phyloP scores from a whole-genome alignment of 2,888 invertebrate genomes.

The Meloe dianella region DNA sequence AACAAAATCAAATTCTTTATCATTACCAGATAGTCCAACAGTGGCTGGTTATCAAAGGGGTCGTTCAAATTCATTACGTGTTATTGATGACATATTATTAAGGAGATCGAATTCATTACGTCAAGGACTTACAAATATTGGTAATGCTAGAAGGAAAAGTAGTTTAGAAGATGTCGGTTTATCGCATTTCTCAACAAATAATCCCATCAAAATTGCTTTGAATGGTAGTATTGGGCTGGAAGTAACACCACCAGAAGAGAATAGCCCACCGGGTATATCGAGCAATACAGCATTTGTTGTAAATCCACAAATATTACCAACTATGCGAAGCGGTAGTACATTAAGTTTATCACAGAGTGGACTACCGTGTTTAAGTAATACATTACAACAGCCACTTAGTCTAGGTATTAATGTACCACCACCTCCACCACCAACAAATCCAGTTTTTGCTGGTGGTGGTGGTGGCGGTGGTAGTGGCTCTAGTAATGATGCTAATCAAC shows the following conservation, averaged over 20 bases:
- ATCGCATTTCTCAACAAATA: constrained; percentile 77
- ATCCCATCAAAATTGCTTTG: constrained; percentile 83
- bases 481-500: constrained; percentile 16
- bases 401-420: constrained; percentile 52
- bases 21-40: constrained; percentile 87
- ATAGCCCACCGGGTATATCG: constrained; percentile 62
- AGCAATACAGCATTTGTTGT: constrained; percentile 65
- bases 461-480: neutral
- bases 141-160: constrained; percentile 73
- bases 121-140: constrained; percentile 76
- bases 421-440: neutral
- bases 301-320: constrained; percentile 55
- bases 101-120: constrained; percentile 83
- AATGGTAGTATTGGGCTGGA: constrained; percentile 87
- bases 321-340: constrained; percentile 55
- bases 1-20: constrained; percentile 88
- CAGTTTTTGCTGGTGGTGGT: neutral
- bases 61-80: constrained; percentile 81
- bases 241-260: constrained; percentile 65
- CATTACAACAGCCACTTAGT: constrained; percentile 48
- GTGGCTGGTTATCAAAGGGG: constrained; percentile 80
- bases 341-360: constrained; percentile 52
- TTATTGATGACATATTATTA: constrained; percentile 83
- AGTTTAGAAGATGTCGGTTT: constrained; percentile 87
- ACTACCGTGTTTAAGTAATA: constrained; percentile 46